Evolutionary conservation across 1,140 invertebrate genomes (phyloP).

Genomic region (Oscheius sp.): DNA sequence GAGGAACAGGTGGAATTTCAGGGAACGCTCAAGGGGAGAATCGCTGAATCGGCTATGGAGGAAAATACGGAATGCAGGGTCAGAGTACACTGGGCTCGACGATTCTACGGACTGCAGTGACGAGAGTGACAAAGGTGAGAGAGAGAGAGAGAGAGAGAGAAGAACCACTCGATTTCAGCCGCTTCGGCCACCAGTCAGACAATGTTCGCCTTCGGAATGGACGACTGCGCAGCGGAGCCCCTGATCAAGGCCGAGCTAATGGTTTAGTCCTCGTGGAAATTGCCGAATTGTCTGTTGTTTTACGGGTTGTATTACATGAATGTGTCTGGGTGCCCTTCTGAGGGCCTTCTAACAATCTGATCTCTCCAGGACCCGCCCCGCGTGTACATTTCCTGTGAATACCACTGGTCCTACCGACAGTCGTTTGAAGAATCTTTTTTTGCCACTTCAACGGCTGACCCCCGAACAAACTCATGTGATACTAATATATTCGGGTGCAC

Average conservation of each 20-base stretch:
- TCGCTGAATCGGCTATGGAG: not conserved
- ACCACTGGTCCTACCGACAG: too few relatives aligned
- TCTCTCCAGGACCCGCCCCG: not conserved
- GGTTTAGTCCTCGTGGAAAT: too few relatives aligned
- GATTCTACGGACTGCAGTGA: slow-evolving; percentile 10
- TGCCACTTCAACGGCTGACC: too few relatives aligned
- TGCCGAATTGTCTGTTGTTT: not conserved
- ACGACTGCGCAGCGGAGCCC: not conserved
- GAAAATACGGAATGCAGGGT: not conserved
- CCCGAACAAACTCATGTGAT: too few relatives aligned
- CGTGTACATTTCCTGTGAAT: too few relatives aligned
- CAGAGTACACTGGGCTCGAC: not conserved
- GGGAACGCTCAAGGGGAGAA: not conserved
- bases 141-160: slow-evolving; percentile 16
- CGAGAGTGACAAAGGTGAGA: slow-evolving; percentile 1
- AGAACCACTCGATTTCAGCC: not conserved
- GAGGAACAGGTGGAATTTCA: slow-evolving; percentile 8
- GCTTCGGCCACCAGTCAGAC: not conserved
- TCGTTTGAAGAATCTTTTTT: too few relatives aligned
- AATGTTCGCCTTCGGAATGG: not conserved
- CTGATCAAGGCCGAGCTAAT: not conserved
- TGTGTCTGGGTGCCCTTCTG: not conserved
- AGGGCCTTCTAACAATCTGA: not conserved
- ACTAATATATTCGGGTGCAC: too few relatives aligned
- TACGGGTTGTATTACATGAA: too few relatives aligned